phyloP scores from a whole-genome alignment of 2,888 invertebrate genomes.

The Cataglyphis cursor region DNA sequence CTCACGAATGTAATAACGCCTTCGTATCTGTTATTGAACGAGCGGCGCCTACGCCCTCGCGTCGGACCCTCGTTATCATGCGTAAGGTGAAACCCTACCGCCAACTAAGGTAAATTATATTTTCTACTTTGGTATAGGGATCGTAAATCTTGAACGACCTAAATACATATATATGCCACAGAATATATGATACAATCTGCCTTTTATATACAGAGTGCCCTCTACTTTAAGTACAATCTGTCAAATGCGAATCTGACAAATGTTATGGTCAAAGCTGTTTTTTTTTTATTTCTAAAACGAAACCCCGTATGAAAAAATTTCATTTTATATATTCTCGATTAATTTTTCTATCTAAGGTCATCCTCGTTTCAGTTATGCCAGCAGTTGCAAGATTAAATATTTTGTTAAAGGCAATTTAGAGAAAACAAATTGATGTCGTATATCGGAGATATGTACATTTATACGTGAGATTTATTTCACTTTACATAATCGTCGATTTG shows the following conservation, averaged over 20 bases:
- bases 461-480: background rate
- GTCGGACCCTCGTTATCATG: slow-evolving; percentile 27
- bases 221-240: background rate
- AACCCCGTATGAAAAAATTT: background rate
- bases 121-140: background rate
- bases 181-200: background rate
- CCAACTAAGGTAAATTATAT: slow-evolving; percentile 2
- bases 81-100: slow-evolving; percentile 18
- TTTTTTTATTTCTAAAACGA: background rate
- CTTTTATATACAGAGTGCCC: background rate
- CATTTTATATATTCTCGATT: no score
- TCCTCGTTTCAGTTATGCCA: no score
- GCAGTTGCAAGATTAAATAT: no score
- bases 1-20: slow-evolving; percentile 37
- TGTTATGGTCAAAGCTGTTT: background rate
- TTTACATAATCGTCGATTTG: background rate
- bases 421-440: background rate
- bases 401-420: background rate
- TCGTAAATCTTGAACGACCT: background rate
- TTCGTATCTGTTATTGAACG: slow-evolving; percentile 26
- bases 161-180: background rate
- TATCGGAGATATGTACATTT: background rate
- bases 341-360: no score
- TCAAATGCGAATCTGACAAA: no score
- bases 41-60: background rate